A percentile compares a stretch with the other conserved stretches of the same genome.
These are phyloP conservation scores for Pygoscelis antarcticus DNA, from an alignment of 2,113 vertebrate genomes.

Conservation along the genomic window DNA sequence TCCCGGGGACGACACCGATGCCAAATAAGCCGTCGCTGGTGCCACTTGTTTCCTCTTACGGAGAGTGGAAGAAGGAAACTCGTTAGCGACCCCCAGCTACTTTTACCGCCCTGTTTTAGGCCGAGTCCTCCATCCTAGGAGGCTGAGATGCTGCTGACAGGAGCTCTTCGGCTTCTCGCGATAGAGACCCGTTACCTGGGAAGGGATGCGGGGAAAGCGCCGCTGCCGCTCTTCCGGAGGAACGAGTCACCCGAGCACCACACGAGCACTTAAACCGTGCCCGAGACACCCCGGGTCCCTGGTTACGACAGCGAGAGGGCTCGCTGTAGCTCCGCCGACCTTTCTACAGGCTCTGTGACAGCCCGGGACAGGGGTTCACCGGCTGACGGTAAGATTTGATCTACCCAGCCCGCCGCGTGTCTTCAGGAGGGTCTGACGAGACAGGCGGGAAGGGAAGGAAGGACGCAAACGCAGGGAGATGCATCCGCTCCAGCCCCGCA, in stretches of 20 bases:
- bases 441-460: background rate
- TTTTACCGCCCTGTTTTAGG: background rate
- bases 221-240: background rate
- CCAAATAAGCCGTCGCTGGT: fast-evolving
- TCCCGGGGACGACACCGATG: background rate
- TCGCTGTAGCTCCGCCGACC: fast-evolving
- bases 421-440: background rate
- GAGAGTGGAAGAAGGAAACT: background rate
- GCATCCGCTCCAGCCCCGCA: background rate
- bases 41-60: too few relatives aligned
- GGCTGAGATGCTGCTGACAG: background rate
- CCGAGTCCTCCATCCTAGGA: background rate
- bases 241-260: background rate
- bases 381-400: too few relatives aligned
- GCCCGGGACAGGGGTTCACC: background rate
- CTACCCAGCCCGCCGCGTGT: background rate
- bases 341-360: background rate
- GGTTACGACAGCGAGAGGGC: too few relatives aligned
- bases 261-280: fast-evolving
- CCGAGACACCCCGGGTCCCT: too few relatives aligned
- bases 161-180: background rate
- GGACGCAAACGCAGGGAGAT: background rate
- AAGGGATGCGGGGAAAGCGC: background rate
- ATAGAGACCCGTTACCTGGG: background rate
- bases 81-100: fast-evolving